phyloP scores from a whole-genome alignment of 1,140 invertebrate species.

The Dreissena polymorpha region DNA sequence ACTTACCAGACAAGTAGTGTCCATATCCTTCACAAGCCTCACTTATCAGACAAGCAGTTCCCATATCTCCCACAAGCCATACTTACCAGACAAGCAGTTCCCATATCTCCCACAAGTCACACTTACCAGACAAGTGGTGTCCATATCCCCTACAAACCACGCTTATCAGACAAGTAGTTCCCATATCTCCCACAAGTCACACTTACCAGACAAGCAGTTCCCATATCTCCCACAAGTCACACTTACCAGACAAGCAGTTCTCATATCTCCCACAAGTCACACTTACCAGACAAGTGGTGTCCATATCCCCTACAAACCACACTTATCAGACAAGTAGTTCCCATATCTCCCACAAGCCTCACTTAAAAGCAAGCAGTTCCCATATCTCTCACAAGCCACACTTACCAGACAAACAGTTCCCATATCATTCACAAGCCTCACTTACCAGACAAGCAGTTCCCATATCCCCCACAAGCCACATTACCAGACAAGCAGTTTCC shows the following conservation, averaged over 20 bases:
- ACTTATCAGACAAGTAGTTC: slow-evolving; percentile 70
- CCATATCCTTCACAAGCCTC: slow-evolving; percentile 72
- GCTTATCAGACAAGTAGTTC: slow-evolving; percentile 70
- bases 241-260: slow-evolving; percentile 70
- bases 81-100: slow-evolving; percentile 70
- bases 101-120: slow-evolving; percentile 72
- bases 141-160: slow-evolving; percentile 72
- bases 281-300: slow-evolving; percentile 70
- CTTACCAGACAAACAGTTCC: slow-evolving; percentile 72
- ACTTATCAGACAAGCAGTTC: slow-evolving; percentile 70
- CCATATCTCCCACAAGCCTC: slow-evolving; percentile 72
- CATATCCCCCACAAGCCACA: slow-evolving; percentile 71
- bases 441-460: slow-evolving; percentile 72
- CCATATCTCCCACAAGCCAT: slow-evolving; percentile 72
- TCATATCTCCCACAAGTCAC: slow-evolving; percentile 72
- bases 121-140: slow-evolving; percentile 70
- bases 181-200: slow-evolving; percentile 72
- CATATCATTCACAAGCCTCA: slow-evolving; percentile 71
- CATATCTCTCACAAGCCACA: slow-evolving; percentile 71
- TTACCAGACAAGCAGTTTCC: slow-evolving; percentile 72
- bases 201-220: slow-evolving; percentile 70
- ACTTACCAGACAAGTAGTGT: slow-evolving; percentile 70
- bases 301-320: slow-evolving; percentile 72
- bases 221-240: slow-evolving; percentile 72
- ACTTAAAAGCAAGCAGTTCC: slow-evolving; percentile 71